Percentiles rank a stretch among this genome's conserved stretches.
These are phyloP conservation scores for Bugulina stolonifera DNA, from an alignment of 2,888 invertebrate genomes.

Conservation along the genomic window DNA sequence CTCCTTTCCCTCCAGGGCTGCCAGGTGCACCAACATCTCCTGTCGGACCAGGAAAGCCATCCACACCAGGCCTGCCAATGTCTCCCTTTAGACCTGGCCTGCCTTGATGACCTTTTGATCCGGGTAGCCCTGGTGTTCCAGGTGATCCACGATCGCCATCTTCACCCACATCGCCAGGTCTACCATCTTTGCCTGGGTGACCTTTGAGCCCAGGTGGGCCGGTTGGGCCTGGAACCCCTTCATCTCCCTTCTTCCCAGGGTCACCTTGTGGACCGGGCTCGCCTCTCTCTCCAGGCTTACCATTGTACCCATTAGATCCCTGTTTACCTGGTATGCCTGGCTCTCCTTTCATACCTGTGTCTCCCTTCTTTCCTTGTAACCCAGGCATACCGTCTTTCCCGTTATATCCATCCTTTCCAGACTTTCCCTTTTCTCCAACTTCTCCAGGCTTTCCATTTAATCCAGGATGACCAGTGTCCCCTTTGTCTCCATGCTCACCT, in stretches of 20 bases:
- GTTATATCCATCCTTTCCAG: slow-evolving; percentile 8
- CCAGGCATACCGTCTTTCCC: not conserved
- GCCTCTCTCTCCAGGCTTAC: not conserved
- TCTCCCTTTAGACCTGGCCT: not conserved
- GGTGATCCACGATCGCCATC: slow-evolving; percentile 27
- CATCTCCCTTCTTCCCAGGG: not conserved
- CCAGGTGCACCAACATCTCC: not conserved
- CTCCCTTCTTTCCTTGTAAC: not conserved
- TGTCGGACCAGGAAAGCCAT: slow-evolving; percentile 3
- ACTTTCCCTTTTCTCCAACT: not conserved
- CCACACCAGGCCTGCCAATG: not conserved
- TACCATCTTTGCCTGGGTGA: slow-evolving; percentile 30
- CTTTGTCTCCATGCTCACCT: not conserved
- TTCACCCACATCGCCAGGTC: slow-evolving; percentile 29
- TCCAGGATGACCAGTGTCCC: not conserved
- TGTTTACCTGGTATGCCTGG: not conserved
- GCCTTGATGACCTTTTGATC: not conserved
- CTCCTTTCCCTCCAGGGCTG: not conserved
- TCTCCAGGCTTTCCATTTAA: not conserved
- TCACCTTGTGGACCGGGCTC: not conserved
- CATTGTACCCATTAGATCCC: not conserved
- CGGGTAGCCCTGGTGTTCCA: not conserved
- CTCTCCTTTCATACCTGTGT: not conserved
- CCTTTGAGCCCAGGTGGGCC: slow-evolving; percentile 33
- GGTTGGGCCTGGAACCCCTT: not conserved